Evolutionary conservation across 2,797 vertebrate species (phyloP), one percentile per base, ranked within the genome.

Genomic region (Tinamus major): DNA sequence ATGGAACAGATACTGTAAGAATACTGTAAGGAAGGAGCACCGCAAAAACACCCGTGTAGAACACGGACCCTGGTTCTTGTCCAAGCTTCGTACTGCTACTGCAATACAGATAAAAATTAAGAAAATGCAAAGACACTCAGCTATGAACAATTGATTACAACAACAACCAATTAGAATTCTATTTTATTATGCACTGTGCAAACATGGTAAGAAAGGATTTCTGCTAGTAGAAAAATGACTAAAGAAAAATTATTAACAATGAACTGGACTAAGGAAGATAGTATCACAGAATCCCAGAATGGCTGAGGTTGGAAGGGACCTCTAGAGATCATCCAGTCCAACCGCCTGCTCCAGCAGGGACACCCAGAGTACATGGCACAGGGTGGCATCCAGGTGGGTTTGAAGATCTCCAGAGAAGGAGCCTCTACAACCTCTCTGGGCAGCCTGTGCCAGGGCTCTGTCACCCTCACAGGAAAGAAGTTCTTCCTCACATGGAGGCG

Each of bases 201-300:
- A 59, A 78, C 18, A 12, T 0, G 0, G 29, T 6, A 21, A 1
- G 9, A 37, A 0, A 1, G 49, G 9, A 31, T 46, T 26, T 63
- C 70, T n/a, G 61, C 53, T 27, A 27, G 17, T 75, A 77, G 79
- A 27, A 0, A 0, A 13, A 1, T 24, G 82, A 58, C 4, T 10
- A 69, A 82, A 21, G 19, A 68, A 85, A 24, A 39, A 75, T 16
- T 24, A 37, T 35, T 46, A 55, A 46, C 23, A 41, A 51, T 9
- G 23, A 46, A 79, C 67, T 67, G 31, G 26, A n/a, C 9, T 24
- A 75, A 33, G 26, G 26, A 75, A 78, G 72, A 53, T 19, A 29
- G 26, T 2, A 21, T 44, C 42, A 3, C 42, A 44, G 42, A 44
- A 21, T 44, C 42, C 42, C 42, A 44, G 42, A 44, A 44, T 7